Base-by-base conservation (phyloP, 37 sponge, comb jelly and placozoan genomes). In the Halichondria panicea region DNA sequence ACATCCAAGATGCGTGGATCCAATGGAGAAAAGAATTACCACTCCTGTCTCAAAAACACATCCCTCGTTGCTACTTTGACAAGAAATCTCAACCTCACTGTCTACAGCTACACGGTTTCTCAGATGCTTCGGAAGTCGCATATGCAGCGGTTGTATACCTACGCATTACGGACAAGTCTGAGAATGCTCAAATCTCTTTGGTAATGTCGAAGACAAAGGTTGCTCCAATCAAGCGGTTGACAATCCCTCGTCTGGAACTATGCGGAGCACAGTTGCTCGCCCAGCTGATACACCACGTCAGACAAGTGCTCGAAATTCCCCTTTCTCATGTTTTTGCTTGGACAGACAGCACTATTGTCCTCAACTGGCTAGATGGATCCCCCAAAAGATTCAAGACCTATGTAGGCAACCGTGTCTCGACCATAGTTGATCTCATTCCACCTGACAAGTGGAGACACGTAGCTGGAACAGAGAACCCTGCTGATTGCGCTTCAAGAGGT, bases 351-450 rank as follows among this genome's bases (percentile, higher is more conserved):
- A 40, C 39, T 3, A 75, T 75, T 28, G 76, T 75, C 4, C 46
- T 75, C 35, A 43, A 21, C 65, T 75, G 76, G 76, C 25, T 75
- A 31, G 40, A 34, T n/a, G 65, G 64, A 4, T 62, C 28, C 60
- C 40, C 58, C 4, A n/a, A 41, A 9, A 22, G 65, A 13, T 75
- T 62, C 52, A 75, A 75, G 65, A 41, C 64, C 30, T 75, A 27
- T 75, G 76, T 75, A 18, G 57, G 78, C 56, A 77, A 66, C n/a
- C 66, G 68, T 21, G 78, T 77, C 4, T 42, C 69, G 19, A 61
- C 67, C 42, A 56, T 68, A 25, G 54, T 36, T 11, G 68, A 53
- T 54, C 52, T 38, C 44, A 54, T 78, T n/a, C 68, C 57, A 31
- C 69, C 69, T n/a, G 42, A 37, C 13, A 54, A 25, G 40, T 66